A percentile compares a stretch with the other conserved stretches of the same genome.
Evolutionary conservation across 2,888 invertebrate species (phyloP).

Genomic region (Tenthredo notha): DNA sequence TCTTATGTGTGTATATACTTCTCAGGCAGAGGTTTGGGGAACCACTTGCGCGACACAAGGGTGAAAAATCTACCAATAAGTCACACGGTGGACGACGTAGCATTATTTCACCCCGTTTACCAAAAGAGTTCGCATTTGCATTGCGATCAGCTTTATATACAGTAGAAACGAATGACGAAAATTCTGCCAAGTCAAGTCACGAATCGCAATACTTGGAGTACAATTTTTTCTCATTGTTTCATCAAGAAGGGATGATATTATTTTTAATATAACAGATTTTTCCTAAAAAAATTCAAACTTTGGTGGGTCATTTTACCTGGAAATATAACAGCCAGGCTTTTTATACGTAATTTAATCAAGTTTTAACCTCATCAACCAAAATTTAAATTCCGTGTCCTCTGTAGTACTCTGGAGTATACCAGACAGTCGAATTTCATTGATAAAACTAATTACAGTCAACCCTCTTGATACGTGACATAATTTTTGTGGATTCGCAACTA

Average conservation of each 20-base stretch:
- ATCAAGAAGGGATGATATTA: neutral
- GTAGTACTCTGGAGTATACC: neutral
- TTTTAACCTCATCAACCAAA: neutral
- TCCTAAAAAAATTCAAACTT: neutral
- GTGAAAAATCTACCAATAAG: conserved; percentile 36
- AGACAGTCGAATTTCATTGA: neutral
- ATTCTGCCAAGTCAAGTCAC: neutral
- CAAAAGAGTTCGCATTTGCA: neutral
- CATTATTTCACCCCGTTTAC: conserved; percentile 18
- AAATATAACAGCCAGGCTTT: neutral
- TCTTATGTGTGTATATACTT: neutral
- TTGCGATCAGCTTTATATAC: conserved; percentile 12
- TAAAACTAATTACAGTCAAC: conserved; percentile 5
- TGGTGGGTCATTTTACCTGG: neutral
- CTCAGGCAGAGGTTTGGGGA: neutral
- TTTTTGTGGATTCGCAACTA: neutral
- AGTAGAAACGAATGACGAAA: neutral
- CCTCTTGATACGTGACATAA: neutral
- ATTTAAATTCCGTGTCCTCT: conserved; percentile 3
- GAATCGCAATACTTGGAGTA: neutral
- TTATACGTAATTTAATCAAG: neutral
- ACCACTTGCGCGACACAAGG: conserved; percentile 10
- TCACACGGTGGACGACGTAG: neutral
- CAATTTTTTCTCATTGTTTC: neutral
- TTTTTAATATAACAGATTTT: neutral